Base-by-base conservation (phyloP, 2,113 vertebrate genomes). In the Anoura caudifer region DNA sequence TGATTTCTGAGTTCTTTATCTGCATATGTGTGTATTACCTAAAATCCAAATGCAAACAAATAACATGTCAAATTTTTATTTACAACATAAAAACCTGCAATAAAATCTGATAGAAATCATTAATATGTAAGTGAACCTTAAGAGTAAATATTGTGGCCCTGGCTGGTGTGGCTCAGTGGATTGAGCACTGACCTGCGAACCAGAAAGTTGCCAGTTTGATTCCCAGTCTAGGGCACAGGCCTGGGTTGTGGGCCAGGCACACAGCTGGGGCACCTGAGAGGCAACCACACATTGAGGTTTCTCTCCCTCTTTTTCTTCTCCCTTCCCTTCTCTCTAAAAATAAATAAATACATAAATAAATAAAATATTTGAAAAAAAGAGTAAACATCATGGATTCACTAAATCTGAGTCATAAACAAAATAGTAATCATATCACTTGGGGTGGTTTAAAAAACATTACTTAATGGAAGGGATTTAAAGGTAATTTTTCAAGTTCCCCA, bases 41-140 rank as follows among this genome's bases (percentile, higher is more conserved):
- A 85, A 91, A 95, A 70, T 65, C 41, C 56, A 96, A 88, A 50
- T 81, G 36, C 13, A 63, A 89, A 76, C 19, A n/a, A 80, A 91
- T 70, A 76, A 36, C 26, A 54, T 47, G 14, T 72, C 79, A 76
- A 80, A 63, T 3, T 28, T 85, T 33, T 50, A 80, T 93, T 75
- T 59, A 43, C 0, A 94, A 36, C 2, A 38, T 82, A 69, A 81
- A 88, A 81, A 56, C 1, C 6, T 65, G 14, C 79, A 45, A 67
- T 59, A 85, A 82, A 81, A 88, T 33, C 47, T 33, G 15, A 69
- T 81, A 72, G 50, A 85, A 59, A 69, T 70, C 22, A 86, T 9
- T 63, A 41, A 76, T 41, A 31, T 80, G 2, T 80, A 69, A 47
- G 5, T 70, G 63, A 88, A 47, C 4, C 5, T 56, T 33, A 61